Conservation (phyloP, 2,113 vertebrate species). For the Gobio gobio region DNA sequence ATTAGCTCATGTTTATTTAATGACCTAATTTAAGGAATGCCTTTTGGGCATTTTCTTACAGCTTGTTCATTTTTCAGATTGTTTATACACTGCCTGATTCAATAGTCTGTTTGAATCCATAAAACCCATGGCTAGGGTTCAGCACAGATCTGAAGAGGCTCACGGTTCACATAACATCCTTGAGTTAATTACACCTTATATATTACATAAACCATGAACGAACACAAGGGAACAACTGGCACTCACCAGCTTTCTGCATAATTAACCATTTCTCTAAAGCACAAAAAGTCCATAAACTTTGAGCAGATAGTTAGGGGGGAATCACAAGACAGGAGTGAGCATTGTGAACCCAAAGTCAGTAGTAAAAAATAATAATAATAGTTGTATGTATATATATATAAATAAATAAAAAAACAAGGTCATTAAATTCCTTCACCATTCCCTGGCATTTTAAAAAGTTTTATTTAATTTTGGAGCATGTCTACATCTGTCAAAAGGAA, state of each 20-base stretch:
- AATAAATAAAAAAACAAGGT: neutral
- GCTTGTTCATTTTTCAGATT: conserved; percentile 10
- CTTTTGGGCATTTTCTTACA: conserved; percentile 5
- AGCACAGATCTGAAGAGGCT: conserved; percentile 4
- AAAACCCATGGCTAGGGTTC: neutral
- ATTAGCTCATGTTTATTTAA: neutral
- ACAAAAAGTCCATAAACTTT: neutral
- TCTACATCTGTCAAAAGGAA: neutral
- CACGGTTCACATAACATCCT: neutral
- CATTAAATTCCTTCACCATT: neutral
- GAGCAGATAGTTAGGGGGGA: neutral
- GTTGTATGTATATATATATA: no score
- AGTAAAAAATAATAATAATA: neutral
- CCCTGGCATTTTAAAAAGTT: neutral
- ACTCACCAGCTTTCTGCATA: neutral
- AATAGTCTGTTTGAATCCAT: conserved; percentile 21
- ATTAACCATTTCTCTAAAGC: neutral
- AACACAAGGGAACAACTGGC: neutral
- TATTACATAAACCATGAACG: neutral
- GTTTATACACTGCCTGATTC: conserved; percentile 13
- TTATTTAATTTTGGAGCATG: neutral
- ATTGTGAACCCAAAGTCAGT: neutral
- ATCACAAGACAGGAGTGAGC: neutral
- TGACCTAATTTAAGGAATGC: neutral
- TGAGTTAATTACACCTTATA: neutral